Conservation (phyloP, 2,888 invertebrate genomes). For the Linyphia triangularis region DNA sequence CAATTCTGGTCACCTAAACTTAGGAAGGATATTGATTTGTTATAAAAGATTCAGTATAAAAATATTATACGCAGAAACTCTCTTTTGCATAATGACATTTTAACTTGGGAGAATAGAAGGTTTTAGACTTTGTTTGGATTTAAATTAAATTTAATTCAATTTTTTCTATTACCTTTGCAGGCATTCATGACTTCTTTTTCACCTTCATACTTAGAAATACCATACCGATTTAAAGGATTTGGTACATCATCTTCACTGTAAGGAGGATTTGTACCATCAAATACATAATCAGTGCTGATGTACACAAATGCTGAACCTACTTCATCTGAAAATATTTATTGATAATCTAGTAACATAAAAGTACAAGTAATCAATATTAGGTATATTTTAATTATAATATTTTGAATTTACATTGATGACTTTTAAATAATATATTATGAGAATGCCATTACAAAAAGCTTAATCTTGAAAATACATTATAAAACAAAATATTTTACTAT, state of each 20-base stretch:
- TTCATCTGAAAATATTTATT: slow-evolving; percentile 76
- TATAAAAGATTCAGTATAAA: no score
- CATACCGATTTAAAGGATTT: slow-evolving; percentile 82
- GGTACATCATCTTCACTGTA: slow-evolving; percentile 80
- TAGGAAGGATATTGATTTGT: no score
- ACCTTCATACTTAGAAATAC: slow-evolving; percentile 81
- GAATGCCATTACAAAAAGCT: no score
- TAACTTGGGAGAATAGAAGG: neutral
- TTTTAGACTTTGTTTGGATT: neutral
- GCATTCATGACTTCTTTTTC: slow-evolving; percentile 80
- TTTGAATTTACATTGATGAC: no score
- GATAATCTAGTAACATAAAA: no score
- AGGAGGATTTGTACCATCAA: slow-evolving; percentile 82
- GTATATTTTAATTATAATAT: no score
- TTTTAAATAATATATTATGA: no score
- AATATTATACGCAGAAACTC: no score
- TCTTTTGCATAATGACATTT: neutral
- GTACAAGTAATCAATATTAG: no score
- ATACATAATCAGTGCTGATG: slow-evolving; percentile 83
- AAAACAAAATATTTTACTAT: no score
- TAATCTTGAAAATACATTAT: no score
- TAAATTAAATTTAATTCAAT: neutral
- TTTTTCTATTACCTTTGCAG: slow-evolving; percentile 79
- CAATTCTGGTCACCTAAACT: no score
- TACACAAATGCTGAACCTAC: slow-evolving; percentile 80